These are phyloP conservation scores for Steinernema scapterisci DNA, from an alignment of 2,888 invertebrate genomes.

Conservation along the genomic window DNA sequence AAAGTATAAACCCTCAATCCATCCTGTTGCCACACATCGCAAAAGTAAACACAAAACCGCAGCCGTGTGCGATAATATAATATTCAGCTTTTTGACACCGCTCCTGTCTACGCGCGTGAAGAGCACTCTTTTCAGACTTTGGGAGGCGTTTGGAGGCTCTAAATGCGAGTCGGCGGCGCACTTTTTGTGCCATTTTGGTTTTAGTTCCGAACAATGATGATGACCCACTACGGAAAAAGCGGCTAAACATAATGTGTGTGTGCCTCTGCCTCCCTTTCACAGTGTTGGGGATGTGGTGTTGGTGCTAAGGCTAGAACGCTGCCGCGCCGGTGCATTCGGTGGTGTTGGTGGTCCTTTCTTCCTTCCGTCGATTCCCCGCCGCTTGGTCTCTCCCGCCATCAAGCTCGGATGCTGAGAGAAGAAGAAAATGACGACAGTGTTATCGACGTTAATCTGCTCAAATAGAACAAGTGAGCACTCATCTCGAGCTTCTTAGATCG, in stretches of 20 bases:
- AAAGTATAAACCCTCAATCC: not conserved
- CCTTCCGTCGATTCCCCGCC: no score
- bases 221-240: slow-evolving; percentile 22
- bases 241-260: slow-evolving; percentile 20
- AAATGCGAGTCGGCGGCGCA: not conserved
- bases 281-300: not conserved
- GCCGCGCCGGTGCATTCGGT: no score
- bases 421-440: not conserved
- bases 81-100: slow-evolving; percentile 27
- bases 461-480: slow-evolving; percentile 21
- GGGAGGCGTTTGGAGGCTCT: no score
- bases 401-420: not conserved
- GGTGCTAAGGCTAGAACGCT: not conserved
- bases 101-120: not conserved
- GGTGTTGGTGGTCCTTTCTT: no score
- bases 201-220: slow-evolving; percentile 13
- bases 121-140: no score
- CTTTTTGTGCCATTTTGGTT: not conserved
- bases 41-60: slow-evolving; percentile 13
- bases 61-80: slow-evolving; percentile 14
- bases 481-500: slow-evolving; percentile 17
- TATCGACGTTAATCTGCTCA: slow-evolving; percentile 13
- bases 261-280: not conserved
- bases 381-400: not conserved
- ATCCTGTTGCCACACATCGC: not conserved